These are phyloP conservation scores for Geophilus truncorum DNA, from an alignment of 2,888 invertebrate genomes.

Conservation along the genomic window DNA sequence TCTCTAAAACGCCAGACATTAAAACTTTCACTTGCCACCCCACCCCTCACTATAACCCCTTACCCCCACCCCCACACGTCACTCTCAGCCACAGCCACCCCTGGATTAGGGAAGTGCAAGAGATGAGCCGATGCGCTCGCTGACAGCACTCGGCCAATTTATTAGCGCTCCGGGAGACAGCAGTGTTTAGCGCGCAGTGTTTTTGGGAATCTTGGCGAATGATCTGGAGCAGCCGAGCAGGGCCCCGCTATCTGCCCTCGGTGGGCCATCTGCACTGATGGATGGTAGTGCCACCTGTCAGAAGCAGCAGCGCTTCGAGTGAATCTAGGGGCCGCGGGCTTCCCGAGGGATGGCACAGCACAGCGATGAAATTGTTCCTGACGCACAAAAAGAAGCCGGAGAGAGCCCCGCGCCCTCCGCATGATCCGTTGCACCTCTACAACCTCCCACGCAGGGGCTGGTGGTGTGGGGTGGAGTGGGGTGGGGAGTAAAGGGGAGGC, in stretches of 20 bases:
- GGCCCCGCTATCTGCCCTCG: background rate
- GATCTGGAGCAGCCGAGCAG: background rate
- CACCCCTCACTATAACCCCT: too few relatives aligned
- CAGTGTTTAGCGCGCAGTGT: background rate
- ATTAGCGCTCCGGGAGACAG: background rate
- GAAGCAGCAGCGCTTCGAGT: background rate
- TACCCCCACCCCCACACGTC: background rate
- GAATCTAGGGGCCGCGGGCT: background rate
- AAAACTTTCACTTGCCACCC: too few relatives aligned
- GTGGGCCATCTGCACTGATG: background rate
- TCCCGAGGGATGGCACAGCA: background rate
- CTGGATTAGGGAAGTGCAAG: background rate
- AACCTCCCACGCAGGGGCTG: background rate
- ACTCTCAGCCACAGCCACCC: background rate
- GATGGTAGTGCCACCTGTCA: background rate
- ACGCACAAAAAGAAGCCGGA: background rate
- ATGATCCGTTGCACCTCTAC: background rate
- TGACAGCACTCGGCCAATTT: background rate
- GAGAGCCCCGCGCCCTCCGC: background rate
- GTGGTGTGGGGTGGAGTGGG: background rate
- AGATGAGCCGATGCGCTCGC: background rate
- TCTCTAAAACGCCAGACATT: too few relatives aligned
- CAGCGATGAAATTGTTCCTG: background rate
- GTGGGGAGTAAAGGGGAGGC: background rate
- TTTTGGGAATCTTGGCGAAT: background rate